These are phyloP conservation scores for Dolomedes plantarius DNA, from an alignment of 2,888 invertebrate genomes.

Conservation along the genomic window DNA sequence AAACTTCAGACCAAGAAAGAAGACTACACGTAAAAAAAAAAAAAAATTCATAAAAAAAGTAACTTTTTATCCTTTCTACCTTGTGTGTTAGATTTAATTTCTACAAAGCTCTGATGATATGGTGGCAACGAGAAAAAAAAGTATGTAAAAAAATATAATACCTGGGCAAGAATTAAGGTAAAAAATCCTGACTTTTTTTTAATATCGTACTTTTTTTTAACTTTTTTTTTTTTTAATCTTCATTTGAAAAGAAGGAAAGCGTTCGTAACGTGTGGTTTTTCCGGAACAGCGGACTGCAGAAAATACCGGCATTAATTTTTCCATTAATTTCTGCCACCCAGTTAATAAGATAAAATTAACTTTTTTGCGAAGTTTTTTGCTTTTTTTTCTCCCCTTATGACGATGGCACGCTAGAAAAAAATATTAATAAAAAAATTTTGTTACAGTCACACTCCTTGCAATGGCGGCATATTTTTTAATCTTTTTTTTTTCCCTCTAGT, in stretches of 20 bases:
- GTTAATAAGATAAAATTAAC: constrained; percentile 72
- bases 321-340: constrained; percentile 72
- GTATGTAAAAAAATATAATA: constrained; percentile 33
- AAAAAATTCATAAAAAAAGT: constrained; percentile 16
- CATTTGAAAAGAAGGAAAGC: constrained; percentile 44
- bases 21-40: constrained; percentile 11
- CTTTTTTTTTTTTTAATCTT: constrained; percentile 44
- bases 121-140: constrained; percentile 34
- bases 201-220: constrained; percentile 17
- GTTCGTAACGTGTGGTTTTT: constrained; percentile 60
- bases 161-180: constrained; percentile 47
- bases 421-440: constrained; percentile 20
- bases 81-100: constrained; percentile 70
- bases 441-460: constrained; percentile 13
- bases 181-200: constrained; percentile 16
- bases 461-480: background rate
- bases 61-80: constrained; percentile 46
- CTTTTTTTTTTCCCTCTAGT: background rate
- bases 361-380: constrained; percentile 46
- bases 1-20: constrained; percentile 49
- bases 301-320: constrained; percentile 71
- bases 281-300: constrained; percentile 51
- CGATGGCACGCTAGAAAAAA: constrained; percentile 20
- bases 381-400: constrained; percentile 15
- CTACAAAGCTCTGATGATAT: constrained; percentile 65